These are phyloP conservation scores for Cephus rjabovi DNA, from an alignment of 2,888 invertebrate species.

Conservation along the genomic window DNA sequence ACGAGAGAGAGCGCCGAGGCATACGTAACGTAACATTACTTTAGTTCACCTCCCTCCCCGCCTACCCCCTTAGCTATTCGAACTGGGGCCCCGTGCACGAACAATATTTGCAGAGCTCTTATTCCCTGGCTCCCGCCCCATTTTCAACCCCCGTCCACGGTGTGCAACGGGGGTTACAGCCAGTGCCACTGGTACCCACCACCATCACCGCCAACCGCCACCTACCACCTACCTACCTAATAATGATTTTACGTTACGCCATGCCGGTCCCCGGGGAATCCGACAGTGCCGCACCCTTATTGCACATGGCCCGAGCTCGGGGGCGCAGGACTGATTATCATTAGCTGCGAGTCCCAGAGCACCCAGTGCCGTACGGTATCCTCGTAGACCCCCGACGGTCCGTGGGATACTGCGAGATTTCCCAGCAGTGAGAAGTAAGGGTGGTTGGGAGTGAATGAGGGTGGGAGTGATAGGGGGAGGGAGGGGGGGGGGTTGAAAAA, in stretches of 20 bases:
- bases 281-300: constrained; percentile 64
- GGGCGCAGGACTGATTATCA: constrained; percentile 57
- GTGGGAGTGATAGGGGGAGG: background rate
- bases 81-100: constrained; percentile 45
- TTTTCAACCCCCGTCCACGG: constrained; percentile 37
- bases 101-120: constrained; percentile 66
- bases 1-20: constrained; percentile 33
- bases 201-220: constrained; percentile 45
- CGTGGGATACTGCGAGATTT: constrained; percentile 28
- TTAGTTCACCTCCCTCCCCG: constrained; percentile 28
- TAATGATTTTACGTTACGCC: constrained; percentile 67
- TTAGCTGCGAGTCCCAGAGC: constrained; percentile 55
- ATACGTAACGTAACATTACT: constrained; percentile 37
- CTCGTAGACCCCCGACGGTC: constrained; percentile 20
- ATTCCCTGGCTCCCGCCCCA: constrained; percentile 46
- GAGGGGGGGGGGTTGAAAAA: constrained; percentile 6
- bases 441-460: background rate
- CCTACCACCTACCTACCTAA: constrained; percentile 59
- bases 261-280: constrained; percentile 64
- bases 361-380: constrained; percentile 38
- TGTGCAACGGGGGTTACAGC: constrained; percentile 26
- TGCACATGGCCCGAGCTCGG: constrained; percentile 62
- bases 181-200: constrained; percentile 26
- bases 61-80: constrained; percentile 39
- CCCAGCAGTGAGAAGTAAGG: background rate